A percentile compares a stretch with the other conserved stretches of the same genome.
These are phyloP conservation scores for Hypomecis atomaria DNA, from an alignment of 2,888 invertebrate genomes.

Conservation along the genomic window DNA sequence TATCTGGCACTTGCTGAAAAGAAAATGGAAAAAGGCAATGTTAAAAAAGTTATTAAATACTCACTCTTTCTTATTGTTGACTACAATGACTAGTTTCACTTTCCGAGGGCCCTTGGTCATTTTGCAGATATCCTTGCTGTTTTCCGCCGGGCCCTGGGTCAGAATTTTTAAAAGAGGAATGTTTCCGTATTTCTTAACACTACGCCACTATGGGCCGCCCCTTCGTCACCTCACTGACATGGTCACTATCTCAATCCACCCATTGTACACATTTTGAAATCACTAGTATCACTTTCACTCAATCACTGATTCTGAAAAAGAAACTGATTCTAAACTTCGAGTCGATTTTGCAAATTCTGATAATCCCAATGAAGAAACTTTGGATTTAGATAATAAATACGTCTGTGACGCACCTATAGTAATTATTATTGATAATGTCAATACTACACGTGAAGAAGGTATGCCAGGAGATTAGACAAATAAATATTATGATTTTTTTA, in stretches of 20 bases:
- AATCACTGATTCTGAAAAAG: slow-evolving; percentile 34
- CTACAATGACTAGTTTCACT: slow-evolving; percentile 85
- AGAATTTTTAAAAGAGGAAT: slow-evolving; percentile 82
- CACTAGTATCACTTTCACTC: slow-evolving; percentile 35
- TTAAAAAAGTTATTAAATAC: slow-evolving; percentile 54
- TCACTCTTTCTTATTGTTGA: slow-evolving; percentile 85
- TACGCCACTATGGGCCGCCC: slow-evolving; percentile 66
- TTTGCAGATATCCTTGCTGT: slow-evolving; percentile 79
- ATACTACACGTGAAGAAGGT: slow-evolving; percentile 3
- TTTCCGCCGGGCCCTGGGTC: slow-evolving; percentile 79
- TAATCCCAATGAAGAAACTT: slow-evolving; percentile 49
- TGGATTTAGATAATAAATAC: slow-evolving; percentile 53
- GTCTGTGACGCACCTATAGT: slow-evolving; percentile 42
- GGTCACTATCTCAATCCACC: slow-evolving; percentile 61
- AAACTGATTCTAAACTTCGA: slow-evolving; percentile 42
- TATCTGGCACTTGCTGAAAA: not conserved
- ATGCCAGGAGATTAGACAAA: slow-evolving; percentile 9
- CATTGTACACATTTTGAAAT: slow-evolving; percentile 56
- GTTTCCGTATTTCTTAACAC: slow-evolving; percentile 67
- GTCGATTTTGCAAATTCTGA: slow-evolving; percentile 49
- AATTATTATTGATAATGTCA: slow-evolving; percentile 20
- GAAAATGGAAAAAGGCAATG: not conserved
- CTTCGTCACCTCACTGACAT: slow-evolving; percentile 75
- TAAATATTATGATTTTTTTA: slow-evolving; percentile 17
- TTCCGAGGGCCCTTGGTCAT: slow-evolving; percentile 85